Conservation (phyloP, 2,888 invertebrate genomes). For the Drosophila aldrichi region DNA sequence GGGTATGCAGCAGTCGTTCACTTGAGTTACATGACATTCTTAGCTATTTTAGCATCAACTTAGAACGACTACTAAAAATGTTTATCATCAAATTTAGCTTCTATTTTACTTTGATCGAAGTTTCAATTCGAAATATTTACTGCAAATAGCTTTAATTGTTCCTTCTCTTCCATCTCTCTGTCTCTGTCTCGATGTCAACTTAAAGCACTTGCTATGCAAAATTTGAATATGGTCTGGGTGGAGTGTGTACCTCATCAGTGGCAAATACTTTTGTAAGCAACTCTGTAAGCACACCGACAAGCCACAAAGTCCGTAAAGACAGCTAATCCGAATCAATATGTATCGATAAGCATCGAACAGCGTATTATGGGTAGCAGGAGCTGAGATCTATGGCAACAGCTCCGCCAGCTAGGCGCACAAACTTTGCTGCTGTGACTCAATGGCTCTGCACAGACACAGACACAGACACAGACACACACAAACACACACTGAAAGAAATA, state of each 20-base stretch:
- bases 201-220: not conserved
- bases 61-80: not conserved
- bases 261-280: conserved; percentile 16
- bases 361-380: conserved; percentile 20
- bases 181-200: not conserved
- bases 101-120: not conserved
- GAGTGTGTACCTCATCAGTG: not conserved
- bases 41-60: not conserved
- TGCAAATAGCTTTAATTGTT: not conserved
- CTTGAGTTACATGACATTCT: not conserved
- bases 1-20: not conserved
- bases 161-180: not conserved
- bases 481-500: conserved; percentile 2
- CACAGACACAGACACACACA: not conserved
- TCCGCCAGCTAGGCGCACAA: conserved; percentile 22
- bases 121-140: not conserved
- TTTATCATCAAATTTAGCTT: not conserved
- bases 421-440: conserved; percentile 24
- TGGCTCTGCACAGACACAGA: not conserved
- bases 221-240: not conserved
- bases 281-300: conserved; percentile 11
- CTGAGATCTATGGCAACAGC: conserved; percentile 23
- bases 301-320: conserved; percentile 19
- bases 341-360: conserved; percentile 55
- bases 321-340: conserved; percentile 25